phyloP scores from a whole-genome alignment of 2,797 vertebrate species.

The Falco cherrug region DNA sequence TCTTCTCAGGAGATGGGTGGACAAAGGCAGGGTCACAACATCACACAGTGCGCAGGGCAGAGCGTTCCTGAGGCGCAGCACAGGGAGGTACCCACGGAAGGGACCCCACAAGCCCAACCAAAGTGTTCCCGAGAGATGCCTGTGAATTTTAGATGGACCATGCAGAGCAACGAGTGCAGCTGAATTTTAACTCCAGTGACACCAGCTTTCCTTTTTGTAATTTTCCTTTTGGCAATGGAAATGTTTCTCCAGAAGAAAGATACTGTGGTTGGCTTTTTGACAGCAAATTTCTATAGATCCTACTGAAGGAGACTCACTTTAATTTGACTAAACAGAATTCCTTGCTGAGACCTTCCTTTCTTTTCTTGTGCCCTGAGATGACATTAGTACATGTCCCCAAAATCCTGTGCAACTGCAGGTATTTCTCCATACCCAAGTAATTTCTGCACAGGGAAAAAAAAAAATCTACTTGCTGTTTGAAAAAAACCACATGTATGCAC shows the following conservation, averaged over 20 bases:
- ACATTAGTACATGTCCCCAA: neutral
- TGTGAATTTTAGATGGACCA: neutral
- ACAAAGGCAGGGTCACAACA: neutral
- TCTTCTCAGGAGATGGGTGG: neutral
- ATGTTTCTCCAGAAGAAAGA: neutral
- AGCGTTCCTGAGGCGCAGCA: neutral
- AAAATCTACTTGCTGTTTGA: neutral
- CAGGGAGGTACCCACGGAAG: neutral
- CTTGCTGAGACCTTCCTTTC: neutral
- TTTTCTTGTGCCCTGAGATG: neutral
- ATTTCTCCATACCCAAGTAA: neutral
- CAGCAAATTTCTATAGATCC: slow-evolving; percentile 21
- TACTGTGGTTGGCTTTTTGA: neutral
- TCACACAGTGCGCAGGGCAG: neutral
- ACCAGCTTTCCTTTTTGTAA: neutral
- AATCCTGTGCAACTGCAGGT: neutral
- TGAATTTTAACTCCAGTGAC: neutral
- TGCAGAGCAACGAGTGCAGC: neutral
- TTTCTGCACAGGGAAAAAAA: neutral
- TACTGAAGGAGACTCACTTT: slow-evolving; percentile 17
- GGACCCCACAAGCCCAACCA: neutral
- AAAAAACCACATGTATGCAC: neutral
- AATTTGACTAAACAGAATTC: slow-evolving; percentile 16
- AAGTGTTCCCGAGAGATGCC: neutral
- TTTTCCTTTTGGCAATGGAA: slow-evolving; percentile 16